Conservation (phyloP, 2,888 invertebrate genomes). For the Meteorus cinctellus region DNA sequence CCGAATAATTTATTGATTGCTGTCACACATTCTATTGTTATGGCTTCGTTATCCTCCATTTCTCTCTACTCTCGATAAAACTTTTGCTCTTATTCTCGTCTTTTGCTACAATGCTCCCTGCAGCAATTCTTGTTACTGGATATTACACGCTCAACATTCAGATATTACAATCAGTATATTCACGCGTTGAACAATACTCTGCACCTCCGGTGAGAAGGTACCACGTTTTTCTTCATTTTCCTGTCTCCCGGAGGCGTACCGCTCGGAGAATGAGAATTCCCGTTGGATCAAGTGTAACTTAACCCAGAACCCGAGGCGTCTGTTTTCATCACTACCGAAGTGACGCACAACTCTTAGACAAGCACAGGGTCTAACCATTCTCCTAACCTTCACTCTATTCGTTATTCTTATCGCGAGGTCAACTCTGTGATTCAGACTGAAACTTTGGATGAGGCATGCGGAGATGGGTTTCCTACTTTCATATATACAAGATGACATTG, state of each 20-base stretch:
- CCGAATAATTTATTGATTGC: slow-evolving; percentile 71
- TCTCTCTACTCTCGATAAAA: not conserved
- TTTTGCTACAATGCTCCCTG: slow-evolving; percentile 38
- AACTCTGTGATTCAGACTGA: slow-evolving; percentile 39
- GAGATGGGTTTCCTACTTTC: slow-evolving; percentile 39
- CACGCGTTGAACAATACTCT: slow-evolving; percentile 28
- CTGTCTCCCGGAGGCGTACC: slow-evolving; percentile 11
- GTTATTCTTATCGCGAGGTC: slow-evolving; percentile 42
- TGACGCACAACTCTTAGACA: slow-evolving; percentile 34
- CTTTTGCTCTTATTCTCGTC: slow-evolving; percentile 42
- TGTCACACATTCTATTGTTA: slow-evolving; percentile 56
- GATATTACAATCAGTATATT: slow-evolving; percentile 23
- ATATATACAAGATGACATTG: slow-evolving; percentile 42
- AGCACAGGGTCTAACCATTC: not conserved
- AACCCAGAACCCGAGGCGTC: slow-evolving; percentile 42
- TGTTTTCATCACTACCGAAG: slow-evolving; percentile 22
- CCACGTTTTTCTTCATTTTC: slow-evolving; percentile 43
- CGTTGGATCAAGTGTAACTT: slow-evolving; percentile 47
- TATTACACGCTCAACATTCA: slow-evolving; percentile 24
- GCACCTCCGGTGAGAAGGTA: slow-evolving; percentile 51
- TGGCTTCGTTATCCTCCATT: not conserved
- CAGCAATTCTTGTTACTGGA: slow-evolving; percentile 46
- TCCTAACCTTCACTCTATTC: slow-evolving; percentile 23
- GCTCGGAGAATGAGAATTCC: slow-evolving; percentile 25
- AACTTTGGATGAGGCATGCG: slow-evolving; percentile 29